Base-by-base conservation (phyloP, 2,113 vertebrate genomes). In the Silurus meridionalis region DNA sequence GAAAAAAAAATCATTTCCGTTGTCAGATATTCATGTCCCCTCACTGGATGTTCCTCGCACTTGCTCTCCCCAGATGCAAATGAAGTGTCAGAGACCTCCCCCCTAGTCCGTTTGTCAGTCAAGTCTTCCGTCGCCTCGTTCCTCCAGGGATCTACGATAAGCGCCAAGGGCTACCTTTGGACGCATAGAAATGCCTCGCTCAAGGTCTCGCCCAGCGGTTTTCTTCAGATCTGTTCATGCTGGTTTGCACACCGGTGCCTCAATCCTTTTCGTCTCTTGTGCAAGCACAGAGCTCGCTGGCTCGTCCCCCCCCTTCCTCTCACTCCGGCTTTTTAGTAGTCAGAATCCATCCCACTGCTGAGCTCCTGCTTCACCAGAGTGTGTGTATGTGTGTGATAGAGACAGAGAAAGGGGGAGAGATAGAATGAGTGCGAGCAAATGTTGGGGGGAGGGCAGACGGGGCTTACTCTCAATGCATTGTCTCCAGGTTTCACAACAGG, bases 331-430 rank as follows among this genome's bases (percentile, higher is more conserved):
- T 93, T 94, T 96, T 96, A 96, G 95, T 95, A 96, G 95, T 96
- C 95, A 95, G 94, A 92, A 95, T 94, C 92, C 95, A 96, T 96
- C 94, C 94, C 93, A 94, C 95, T 95, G 94, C 95, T 91, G 94
- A 95, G 93, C 91, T 93, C 92, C 92, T 93, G 93, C 93, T 94
- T 92, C 92, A 92, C 92, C 92, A 89, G 91, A 88, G 92, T 91
- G 92, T 91, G 90, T 92, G 85, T 85, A 79, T 84, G 50, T 80
- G 85, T 92, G 90, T 89, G 61, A 69, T 55, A 86, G n/a, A 53
- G 25, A 78, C 69, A 58, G 80, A 82, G 50, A 55, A 60, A 82
- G 21, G 83, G 37, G 28, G 6, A n/a, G 78, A 82, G 74, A 74
- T 50, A 60, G 52, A 72, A 14, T 4, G 82, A 91, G 79, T 46